Evolutionary conservation across 2,113 vertebrate genomes (phyloP).

Genomic region (Xiphophorus couchianus): DNA sequence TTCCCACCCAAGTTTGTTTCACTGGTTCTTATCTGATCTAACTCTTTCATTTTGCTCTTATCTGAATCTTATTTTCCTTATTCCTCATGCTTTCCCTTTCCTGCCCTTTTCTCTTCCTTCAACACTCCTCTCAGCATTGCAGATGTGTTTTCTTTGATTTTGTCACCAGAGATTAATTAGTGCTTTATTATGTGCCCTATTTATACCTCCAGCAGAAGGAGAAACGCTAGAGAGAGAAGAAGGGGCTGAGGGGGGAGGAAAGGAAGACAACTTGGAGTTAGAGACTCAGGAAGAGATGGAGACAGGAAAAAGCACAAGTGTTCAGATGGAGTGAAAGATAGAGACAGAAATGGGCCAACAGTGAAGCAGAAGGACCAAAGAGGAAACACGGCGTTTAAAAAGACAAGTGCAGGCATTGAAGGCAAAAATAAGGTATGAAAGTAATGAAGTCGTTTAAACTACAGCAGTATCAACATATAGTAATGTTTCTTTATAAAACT

Average conservation of each 20-base stretch:
- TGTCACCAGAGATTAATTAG: slow-evolving; percentile 80
- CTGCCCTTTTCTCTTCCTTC: slow-evolving; percentile 23
- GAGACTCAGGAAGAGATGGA: slow-evolving; percentile 30
- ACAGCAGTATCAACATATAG: not conserved
- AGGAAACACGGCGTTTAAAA: not conserved
- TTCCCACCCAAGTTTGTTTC: slow-evolving; percentile 1
- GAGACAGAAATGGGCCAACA: slow-evolving; percentile 4
- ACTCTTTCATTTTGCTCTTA: slow-evolving; percentile 5
- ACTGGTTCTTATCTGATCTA: not conserved
- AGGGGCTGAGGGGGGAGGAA: not conserved
- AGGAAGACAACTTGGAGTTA: slow-evolving; percentile 5
- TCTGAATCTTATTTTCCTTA: slow-evolving; percentile 16
- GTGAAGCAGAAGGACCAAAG: slow-evolving; percentile 1
- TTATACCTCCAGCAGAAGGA: slow-evolving; percentile 66
- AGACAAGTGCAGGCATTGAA: not conserved
- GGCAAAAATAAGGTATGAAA: slow-evolving; percentile 10
- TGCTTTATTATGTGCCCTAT: slow-evolving; percentile 71
- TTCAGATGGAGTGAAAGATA: slow-evolving; percentile 18
- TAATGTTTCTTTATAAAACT: not conserved
- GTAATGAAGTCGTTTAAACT: slow-evolving; percentile 6
- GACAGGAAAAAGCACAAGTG: not conserved
- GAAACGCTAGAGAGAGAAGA: slow-evolving; percentile 12
- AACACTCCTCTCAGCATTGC: slow-evolving; percentile 61
- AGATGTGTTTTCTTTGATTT: slow-evolving; percentile 79
- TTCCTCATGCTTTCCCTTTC: slow-evolving; percentile 24